These are phyloP conservation scores for Thalassophryne amazonica DNA, from an alignment of 2,797 vertebrate species.

Conservation along the genomic window DNA sequence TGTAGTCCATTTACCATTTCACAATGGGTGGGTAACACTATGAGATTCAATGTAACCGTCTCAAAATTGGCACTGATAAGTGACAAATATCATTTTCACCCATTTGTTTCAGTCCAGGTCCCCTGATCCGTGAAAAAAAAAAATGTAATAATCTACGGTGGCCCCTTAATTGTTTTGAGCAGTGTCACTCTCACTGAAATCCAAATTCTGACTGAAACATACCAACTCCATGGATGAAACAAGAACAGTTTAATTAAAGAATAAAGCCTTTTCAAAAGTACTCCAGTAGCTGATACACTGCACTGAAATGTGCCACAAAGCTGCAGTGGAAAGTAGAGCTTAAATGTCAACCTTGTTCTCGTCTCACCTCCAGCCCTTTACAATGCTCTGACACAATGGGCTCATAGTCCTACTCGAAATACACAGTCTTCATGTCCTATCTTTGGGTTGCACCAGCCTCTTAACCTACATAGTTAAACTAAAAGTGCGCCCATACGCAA, in stretches of 20 bases:
- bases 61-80: too few relatives aligned
- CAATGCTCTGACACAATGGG: conserved; percentile 46
- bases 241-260: neutral
- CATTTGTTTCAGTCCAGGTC: too few relatives aligned
- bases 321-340: conserved; percentile 31
- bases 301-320: conserved; percentile 11
- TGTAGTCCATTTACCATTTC: too few relatives aligned
- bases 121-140: too few relatives aligned
- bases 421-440: conserved; percentile 27
- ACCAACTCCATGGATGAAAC: too few relatives aligned
- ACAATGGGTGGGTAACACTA: too few relatives aligned
- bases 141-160: too few relatives aligned
- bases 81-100: too few relatives aligned
- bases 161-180: too few relatives aligned
- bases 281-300: conserved; percentile 15
- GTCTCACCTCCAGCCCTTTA: conserved; percentile 66
- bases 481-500: conserved; percentile 29
- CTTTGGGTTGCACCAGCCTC: conserved; percentile 53
- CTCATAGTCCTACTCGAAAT: conserved; percentile 34
- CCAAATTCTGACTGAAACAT: too few relatives aligned
- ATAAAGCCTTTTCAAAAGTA: neutral
- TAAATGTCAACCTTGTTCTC: conserved; percentile 61
- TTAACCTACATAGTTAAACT: conserved; percentile 54
- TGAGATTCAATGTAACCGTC: too few relatives aligned
- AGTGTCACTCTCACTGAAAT: too few relatives aligned